Conservation (phyloP, 2,888 invertebrate genomes). For the Bombylius discolor region DNA sequence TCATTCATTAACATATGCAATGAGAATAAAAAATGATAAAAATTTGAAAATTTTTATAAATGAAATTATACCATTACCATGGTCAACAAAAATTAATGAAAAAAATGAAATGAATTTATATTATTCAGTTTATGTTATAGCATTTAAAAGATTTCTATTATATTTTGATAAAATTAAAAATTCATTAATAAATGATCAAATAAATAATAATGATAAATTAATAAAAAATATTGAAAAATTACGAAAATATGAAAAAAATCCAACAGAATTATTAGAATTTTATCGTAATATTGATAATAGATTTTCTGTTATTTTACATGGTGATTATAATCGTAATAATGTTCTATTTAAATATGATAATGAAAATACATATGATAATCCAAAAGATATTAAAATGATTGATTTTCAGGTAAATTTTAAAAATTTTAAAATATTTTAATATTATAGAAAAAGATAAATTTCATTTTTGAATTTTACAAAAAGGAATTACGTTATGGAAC, state of each 20-base stretch:
- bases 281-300: constrained; percentile 22
- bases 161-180: constrained; percentile 21
- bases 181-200: background rate
- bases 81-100: constrained; percentile 14
- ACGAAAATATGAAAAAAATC: constrained; percentile 24
- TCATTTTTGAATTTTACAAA: background rate
- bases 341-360: constrained; percentile 28
- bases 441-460: too few relatives aligned
- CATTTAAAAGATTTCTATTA: constrained; percentile 30
- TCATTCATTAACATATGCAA: constrained; percentile 29
- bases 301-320: constrained; percentile 29
- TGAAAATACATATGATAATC: constrained; percentile 9
- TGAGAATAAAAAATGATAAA: constrained; percentile 21
- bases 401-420: constrained; percentile 32
- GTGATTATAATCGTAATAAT: constrained; percentile 35
- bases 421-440: too few relatives aligned
- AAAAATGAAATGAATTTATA: constrained; percentile 20
- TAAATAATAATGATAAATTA: constrained; percentile 7
- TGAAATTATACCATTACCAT: constrained; percentile 23
- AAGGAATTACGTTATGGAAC: constrained; percentile 29
- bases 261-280: constrained; percentile 24
- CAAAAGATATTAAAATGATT: constrained; percentile 26
- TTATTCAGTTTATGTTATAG: constrained; percentile 22
- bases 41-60: constrained; percentile 21
- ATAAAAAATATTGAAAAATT: constrained; percentile 19